Base-by-base conservation (phyloP, 2,888 invertebrate genomes). In the Eupithecia subfuscata region DNA sequence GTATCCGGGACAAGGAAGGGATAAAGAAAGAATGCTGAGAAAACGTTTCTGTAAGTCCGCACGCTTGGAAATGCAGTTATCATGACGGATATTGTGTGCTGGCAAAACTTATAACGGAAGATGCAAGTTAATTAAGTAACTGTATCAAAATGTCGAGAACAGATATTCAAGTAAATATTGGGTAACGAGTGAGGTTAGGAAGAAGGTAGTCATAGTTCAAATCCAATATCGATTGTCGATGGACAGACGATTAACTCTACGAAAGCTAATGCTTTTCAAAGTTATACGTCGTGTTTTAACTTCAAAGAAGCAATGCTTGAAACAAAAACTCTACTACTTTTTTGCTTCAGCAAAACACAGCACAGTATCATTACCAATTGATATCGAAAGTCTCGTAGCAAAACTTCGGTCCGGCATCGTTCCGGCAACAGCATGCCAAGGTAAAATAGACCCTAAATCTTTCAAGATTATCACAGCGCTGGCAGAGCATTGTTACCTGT, bases 381-480 rank as follows among this genome's bases (percentile, higher is more conserved):
- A 52, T n/a, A 52, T 52, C n/a, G 7, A n/a, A 52, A 52, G n/a
- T 60, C 5, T 30, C 30, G 16, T 34, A 16, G 34, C 6, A 64
- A 22, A 64, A 8, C 14, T 14, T 43, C 40, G 68, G 22, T 16
- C 68, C 68, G n/a, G 68, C 8, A 45, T 68, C 68, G 68, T 68
- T n/a, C 37, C 68, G n/a, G 68, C 68, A 25, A 45, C 40, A 68
- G 14, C 68, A 40, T n/a, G 68, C 22, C 22, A 40, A 40, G 11
- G 11, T 40, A 68, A 45, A 68, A 68, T 67, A 43, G 22, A 22
- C 25, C 45, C 80, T 81, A 81, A 83, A 82, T 82, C 81, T 83
- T 76, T 73, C 77, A 60, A 82, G 83, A 82, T 82, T 82, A 80
- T 79, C 78, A 77, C 72, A 63, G 74, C 79, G 72, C 76, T 75